Evolutionary conservation across 2,113 vertebrate genomes (phyloP).

Genomic region (Hemiscyllium ocellatum): DNA sequence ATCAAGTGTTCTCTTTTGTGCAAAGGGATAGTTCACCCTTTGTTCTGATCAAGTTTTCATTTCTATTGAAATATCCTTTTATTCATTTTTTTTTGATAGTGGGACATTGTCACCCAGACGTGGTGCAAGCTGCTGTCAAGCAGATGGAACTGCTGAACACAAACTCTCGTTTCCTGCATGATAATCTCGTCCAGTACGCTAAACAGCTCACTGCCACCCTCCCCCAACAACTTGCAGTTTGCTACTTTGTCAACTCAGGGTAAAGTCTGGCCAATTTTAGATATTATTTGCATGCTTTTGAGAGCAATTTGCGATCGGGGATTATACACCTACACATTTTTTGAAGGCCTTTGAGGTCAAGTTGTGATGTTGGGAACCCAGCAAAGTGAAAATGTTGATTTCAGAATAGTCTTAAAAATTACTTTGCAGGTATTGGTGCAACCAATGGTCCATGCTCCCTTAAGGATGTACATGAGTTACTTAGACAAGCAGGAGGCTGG

Average conservation of each 20-base stretch:
- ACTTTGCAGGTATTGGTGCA: neutral
- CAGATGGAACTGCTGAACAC: slow-evolving; percentile 96
- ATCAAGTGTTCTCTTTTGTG: neutral
- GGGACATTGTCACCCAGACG: slow-evolving; percentile 87
- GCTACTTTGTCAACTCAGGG: slow-evolving; percentile 97
- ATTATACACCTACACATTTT: neutral
- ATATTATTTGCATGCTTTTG: neutral
- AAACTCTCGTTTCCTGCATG: slow-evolving; percentile 89
- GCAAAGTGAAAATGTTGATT: neutral
- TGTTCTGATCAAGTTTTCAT: neutral
- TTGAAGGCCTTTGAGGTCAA: neutral
- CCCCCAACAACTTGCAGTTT: slow-evolving; percentile 77
- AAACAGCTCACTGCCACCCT: slow-evolving; percentile 76
- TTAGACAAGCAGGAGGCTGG: too few relatives aligned
- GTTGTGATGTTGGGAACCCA: neutral
- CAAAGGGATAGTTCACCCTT: neutral
- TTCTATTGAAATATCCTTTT: neutral
- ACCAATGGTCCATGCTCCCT: neutral
- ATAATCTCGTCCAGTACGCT: slow-evolving; percentile 85
- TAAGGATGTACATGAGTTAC: neutral
- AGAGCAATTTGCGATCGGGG: neutral
- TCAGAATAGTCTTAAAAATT: neutral
- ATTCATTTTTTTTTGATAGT: slow-evolving; percentile 55
- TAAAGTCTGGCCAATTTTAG: slow-evolving; percentile 46
- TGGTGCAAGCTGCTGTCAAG: slow-evolving; percentile 71